phyloP scores from a whole-genome alignment of 1,140 invertebrate genomes.

The Battus philenor region DNA sequence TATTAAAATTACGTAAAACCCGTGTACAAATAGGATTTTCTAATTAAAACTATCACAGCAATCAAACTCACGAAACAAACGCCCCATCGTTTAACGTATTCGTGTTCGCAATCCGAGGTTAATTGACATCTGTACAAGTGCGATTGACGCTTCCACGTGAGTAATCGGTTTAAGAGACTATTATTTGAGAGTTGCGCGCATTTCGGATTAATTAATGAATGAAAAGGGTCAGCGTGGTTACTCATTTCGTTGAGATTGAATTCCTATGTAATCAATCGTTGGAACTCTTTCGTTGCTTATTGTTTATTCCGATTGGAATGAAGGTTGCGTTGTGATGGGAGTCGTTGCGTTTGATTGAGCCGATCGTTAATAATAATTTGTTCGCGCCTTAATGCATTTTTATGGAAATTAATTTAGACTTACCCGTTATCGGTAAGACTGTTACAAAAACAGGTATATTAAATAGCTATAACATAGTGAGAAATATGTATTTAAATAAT shows the following conservation, averaged over 20 bases:
- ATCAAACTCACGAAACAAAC: constrained; percentile 4
- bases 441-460: no score
- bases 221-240: constrained; percentile 61
- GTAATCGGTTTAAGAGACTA: constrained; percentile 66
- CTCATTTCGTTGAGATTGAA: constrained; percentile 54
- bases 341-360: constrained; percentile 10
- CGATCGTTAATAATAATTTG: constrained; percentile 6
- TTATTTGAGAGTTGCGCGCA: constrained; percentile 54
- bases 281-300: background rate
- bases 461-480: no score
- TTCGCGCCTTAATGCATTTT: constrained; percentile 10
- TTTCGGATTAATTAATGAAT: constrained; percentile 70
- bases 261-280: constrained; percentile 37
- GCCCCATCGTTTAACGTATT: constrained; percentile 15
- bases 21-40: background rate
- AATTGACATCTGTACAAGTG: constrained; percentile 54
- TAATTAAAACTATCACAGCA: constrained; percentile 10
- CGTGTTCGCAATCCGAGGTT: constrained; percentile 27
- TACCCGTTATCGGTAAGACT: constrained; percentile 3
- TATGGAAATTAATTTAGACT: constrained; percentile 5
- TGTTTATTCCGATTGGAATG: constrained; percentile 9
- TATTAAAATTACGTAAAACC: background rate
- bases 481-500: no score
- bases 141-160: constrained; percentile 53
- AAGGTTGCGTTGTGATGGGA: constrained; percentile 3